Evolutionary conservation across 2,797 vertebrate species (phyloP), one percentile per base, ranked within the genome.

Genomic region (Rallus crepitans): DNA sequence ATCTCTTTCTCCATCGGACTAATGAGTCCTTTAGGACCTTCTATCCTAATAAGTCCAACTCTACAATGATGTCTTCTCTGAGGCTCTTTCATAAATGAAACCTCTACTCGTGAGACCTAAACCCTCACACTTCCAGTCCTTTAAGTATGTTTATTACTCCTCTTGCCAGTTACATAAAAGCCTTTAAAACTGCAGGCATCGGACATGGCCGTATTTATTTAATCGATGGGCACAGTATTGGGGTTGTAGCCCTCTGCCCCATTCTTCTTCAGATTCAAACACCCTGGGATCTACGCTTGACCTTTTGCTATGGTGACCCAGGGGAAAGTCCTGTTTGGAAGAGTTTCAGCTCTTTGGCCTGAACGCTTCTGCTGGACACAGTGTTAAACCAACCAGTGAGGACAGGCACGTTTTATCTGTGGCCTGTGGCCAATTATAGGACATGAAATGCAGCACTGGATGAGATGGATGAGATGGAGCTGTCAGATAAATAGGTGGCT

Each of bases 371-470:
- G 37, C 50, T 42, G 39, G 52, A 42, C 5, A 7, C 9, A 30
- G n/a, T 21, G 61, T 77, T 84, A 87, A 91, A 63, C 31, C 2
- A 8, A 64, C 63, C 28, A 55, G 50, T 71, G 53, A 13, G 50
- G 42, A 63, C 2, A 7, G 19, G 52, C 9, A 80, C 56, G 16
- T 81, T 90, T 93, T 77, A 94, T 85, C 71, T 71, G 3, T 66
- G 77, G 87, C 48, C 81, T 89, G 68, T 69, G 64, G 68, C 56
- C 64, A 92, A 39, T 77, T 94, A 85, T 48, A 68, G 87, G 85
- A 80, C 68, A 81, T 21, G 20, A 88, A 91, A 75, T 60, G 68
- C 53, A 61, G 68, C 82, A 64, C 24, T 40, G 1, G 35, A 60
- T 47, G 47, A 47, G 47, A 47, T 23, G 72, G 85, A 86, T 52